These are phyloP conservation scores for Polydrusus tereticollis DNA, from an alignment of 2,888 invertebrate species.

Conservation along the genomic window DNA sequence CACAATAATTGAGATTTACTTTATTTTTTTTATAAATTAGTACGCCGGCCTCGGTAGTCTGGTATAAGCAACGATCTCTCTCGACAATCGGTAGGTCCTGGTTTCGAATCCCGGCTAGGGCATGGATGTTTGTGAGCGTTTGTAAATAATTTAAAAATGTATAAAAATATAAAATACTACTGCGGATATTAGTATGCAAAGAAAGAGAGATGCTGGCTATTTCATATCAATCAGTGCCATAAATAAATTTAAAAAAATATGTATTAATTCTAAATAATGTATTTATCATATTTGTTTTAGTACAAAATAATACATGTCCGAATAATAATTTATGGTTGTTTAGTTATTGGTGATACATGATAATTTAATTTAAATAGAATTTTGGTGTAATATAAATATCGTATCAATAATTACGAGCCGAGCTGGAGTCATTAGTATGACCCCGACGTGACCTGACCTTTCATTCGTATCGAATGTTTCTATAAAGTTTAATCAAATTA, in stretches of 20 bases:
- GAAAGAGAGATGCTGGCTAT: too few relatives aligned
- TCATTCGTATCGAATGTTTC: neutral
- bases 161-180: too few relatives aligned
- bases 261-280: neutral
- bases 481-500: neutral
- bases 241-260: neutral
- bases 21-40: too few relatives aligned
- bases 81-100: too few relatives aligned
- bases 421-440: neutral
- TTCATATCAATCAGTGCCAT: too few relatives aligned
- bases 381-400: neutral
- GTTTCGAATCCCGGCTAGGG: too few relatives aligned
- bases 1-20: too few relatives aligned
- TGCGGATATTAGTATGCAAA: too few relatives aligned
- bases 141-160: too few relatives aligned
- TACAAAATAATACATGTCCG: neutral
- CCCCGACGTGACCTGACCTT: neutral
- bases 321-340: neutral
- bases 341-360: neutral
- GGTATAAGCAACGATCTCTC: too few relatives aligned
- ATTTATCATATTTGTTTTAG: neutral
- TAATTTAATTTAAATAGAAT: constrained; percentile 9
- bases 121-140: too few relatives aligned
- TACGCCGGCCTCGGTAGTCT: too few relatives aligned
- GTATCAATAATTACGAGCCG: neutral